These are phyloP conservation scores for Corythoichthys haematopterus DNA, from an alignment of 2,113 vertebrate genomes.

Conservation along the genomic window DNA sequence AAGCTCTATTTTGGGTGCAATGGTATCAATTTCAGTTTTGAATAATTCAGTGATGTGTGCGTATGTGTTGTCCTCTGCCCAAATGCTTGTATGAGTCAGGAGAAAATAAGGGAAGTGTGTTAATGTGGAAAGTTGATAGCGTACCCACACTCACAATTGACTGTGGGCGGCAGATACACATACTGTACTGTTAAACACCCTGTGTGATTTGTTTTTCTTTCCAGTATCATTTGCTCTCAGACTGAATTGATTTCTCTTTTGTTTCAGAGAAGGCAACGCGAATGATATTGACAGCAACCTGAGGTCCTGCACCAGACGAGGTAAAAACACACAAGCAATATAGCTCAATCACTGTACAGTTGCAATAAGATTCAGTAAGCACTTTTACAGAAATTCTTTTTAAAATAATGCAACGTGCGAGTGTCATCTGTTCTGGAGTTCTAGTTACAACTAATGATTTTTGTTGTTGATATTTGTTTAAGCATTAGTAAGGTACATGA, in stretches of 20 bases:
- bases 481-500: not conserved
- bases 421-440: not conserved
- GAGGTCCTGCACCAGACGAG: slow-evolving; percentile 67
- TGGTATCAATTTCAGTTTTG: slow-evolving; percentile 35
- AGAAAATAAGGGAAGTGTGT: slow-evolving; percentile 22
- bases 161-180: not conserved
- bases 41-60: slow-evolving; percentile 45
- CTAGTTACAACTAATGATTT: not conserved
- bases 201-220: not conserved
- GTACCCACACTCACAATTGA: not conserved
- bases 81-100: slow-evolving; percentile 1
- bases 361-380: not conserved
- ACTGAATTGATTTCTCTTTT: not conserved
- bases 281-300: slow-evolving; percentile 65
- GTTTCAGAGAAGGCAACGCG: slow-evolving; percentile 62
- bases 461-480: not conserved
- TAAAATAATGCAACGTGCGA: not conserved
- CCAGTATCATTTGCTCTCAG: not conserved
- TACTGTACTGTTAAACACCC: slow-evolving; percentile 1
- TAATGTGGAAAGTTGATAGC: slow-evolving; percentile 18
- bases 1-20: slow-evolving; percentile 25
- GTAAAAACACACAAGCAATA: slow-evolving; percentile 32
- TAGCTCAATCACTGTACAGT: not conserved
- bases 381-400: not conserved
- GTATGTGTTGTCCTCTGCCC: slow-evolving; percentile 4